A percentile compares a stretch with the other conserved stretches of the same genome.
phyloP scores from a whole-genome alignment of 2,113 vertebrate genomes.

The Mus musculus region DNA sequence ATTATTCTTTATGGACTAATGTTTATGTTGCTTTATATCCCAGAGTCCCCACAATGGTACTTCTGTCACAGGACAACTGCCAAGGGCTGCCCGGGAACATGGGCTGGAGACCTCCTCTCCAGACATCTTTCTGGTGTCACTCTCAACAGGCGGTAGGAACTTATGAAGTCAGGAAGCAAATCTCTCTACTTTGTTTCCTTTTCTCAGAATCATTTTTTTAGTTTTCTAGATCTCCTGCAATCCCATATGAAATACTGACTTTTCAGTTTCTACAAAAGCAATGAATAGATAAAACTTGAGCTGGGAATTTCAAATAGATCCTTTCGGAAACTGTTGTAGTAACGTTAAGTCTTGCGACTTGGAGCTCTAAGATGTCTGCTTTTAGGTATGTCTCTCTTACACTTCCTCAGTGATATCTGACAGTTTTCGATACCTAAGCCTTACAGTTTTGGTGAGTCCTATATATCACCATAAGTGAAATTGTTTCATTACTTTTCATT shows the following conservation, averaged over 20 bases:
- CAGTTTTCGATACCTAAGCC: background rate
- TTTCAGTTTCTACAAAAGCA: background rate
- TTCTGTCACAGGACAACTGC: background rate
- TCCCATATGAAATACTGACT: background rate
- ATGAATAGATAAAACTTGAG: background rate
- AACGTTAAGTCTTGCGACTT: background rate
- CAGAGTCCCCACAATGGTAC: background rate
- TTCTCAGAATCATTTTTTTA: constrained; percentile 21
- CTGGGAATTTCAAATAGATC: background rate
- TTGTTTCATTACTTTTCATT: constrained; percentile 4
- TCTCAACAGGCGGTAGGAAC: background rate
- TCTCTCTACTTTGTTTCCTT: constrained; percentile 2
- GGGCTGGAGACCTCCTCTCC: background rate
- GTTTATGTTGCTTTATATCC: background rate
- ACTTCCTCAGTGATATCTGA: background rate
- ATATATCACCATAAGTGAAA: background rate
- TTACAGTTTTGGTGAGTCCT: background rate
- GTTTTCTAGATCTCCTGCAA: background rate
- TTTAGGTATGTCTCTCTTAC: background rate
- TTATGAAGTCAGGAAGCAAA: constrained; percentile 25
- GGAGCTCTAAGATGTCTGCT: background rate
- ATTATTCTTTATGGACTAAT: background rate
- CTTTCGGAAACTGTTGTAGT: background rate
- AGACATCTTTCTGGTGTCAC: background rate
- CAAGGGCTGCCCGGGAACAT: background rate